These are phyloP conservation scores for Rana temporaria DNA, from an alignment of 2,113 vertebrate species.

Conservation along the genomic window DNA sequence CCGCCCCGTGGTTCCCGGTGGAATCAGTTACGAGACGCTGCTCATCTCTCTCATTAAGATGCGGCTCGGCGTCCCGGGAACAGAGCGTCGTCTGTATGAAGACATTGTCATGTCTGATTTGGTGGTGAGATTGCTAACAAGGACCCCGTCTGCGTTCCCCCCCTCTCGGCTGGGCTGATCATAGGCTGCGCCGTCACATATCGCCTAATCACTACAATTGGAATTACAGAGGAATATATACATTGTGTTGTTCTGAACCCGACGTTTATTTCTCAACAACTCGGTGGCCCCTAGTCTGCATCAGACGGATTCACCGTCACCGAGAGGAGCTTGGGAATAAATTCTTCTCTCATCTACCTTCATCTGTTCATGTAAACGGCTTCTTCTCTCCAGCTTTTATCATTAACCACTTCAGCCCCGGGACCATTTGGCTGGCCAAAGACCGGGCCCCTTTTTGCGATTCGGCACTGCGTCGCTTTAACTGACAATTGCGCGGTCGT, in stretches of 20 bases:
- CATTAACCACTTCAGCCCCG: no score
- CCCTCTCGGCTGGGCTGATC: not conserved
- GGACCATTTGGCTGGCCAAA: no score
- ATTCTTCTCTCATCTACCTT: no score
- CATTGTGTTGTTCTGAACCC: constrained; percentile 23
- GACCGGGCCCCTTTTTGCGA: no score
- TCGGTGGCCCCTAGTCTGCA: no score
- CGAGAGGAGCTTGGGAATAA: not conserved
- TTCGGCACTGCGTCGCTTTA: no score
- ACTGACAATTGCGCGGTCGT: no score
- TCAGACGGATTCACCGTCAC: no score
- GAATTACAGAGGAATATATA: constrained; percentile 14
- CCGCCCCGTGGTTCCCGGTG: not conserved
- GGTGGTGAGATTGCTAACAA: not conserved
- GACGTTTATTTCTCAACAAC: not conserved
- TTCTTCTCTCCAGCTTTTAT: no score
- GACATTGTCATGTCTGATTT: constrained; percentile 28
- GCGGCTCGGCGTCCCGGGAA: not conserved
- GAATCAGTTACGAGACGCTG: constrained; percentile 4
- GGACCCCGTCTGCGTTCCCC: not conserved
- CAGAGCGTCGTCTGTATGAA: not conserved
- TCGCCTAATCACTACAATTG: constrained; percentile 34
- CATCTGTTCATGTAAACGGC: no score
- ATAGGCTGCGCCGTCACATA: not conserved
- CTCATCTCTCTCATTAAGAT: constrained; percentile 16